phyloP scores from a whole-genome alignment of 2,797 vertebrate genomes.

The Sarcoramphus papa region DNA sequence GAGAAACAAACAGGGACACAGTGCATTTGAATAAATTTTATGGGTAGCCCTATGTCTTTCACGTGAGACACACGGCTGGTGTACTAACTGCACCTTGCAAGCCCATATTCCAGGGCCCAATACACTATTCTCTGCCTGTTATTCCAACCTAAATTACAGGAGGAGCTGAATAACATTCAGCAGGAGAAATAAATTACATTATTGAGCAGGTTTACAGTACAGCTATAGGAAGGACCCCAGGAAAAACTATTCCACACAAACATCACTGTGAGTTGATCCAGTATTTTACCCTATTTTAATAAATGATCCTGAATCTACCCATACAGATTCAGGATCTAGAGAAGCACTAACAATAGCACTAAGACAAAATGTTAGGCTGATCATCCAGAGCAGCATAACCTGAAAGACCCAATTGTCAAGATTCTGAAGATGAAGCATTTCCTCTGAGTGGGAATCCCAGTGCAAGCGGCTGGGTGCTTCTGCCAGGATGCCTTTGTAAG shows the following conservation, averaged over 20 bases:
- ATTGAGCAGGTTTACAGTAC: not conserved
- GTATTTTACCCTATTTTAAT: not conserved
- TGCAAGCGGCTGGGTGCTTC: not conserved
- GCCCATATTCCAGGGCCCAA: not conserved
- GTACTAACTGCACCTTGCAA: not conserved
- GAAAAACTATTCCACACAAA: not conserved
- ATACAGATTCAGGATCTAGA: not conserved
- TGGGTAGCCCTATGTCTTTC: not conserved
- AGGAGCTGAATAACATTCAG: not conserved
- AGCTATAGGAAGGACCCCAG: not conserved
- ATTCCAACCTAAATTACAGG: not conserved
- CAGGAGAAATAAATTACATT: not conserved
- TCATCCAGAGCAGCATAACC: not conserved
- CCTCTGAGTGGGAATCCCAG: not conserved
- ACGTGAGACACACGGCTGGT: not conserved
- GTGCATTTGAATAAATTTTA: not conserved
- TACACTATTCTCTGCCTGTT: not conserved
- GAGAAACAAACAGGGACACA: not conserved
- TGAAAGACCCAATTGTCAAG: not conserved
- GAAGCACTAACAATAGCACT: not conserved
- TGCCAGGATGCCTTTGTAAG: not conserved
- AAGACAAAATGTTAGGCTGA: not conserved
- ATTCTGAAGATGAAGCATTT: not conserved
- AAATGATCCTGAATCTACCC: not conserved
- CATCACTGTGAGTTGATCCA: not conserved